A percentile compares a stretch with the other conserved stretches of the same genome.
These are phyloP conservation scores for Phalanger gymnotis DNA, from an alignment of 2,797 vertebrate species.

Conservation along the genomic window DNA sequence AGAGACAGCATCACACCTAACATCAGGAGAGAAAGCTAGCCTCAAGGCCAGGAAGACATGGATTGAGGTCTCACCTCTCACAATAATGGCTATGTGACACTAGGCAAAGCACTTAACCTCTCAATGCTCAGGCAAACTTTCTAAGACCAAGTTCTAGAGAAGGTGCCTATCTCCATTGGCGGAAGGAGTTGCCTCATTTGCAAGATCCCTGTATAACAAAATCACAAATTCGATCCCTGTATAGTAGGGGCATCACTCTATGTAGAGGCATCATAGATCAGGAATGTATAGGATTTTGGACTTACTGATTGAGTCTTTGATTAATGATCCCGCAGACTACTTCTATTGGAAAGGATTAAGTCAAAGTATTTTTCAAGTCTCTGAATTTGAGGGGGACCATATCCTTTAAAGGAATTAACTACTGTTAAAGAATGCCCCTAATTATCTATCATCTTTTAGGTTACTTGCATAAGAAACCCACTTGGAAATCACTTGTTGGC, in stretches of 20 bases:
- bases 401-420: slow-evolving; percentile 33
- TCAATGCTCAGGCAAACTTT: neutral
- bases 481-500: slow-evolving; percentile 40
- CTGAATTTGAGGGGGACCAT: slow-evolving; percentile 43
- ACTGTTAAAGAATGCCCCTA: slow-evolving; percentile 30
- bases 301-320: neutral
- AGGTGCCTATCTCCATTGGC: neutral
- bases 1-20: neutral
- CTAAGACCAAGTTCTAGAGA: neutral
- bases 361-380: slow-evolving; percentile 20
- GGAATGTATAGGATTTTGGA: neutral
- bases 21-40: neutral
- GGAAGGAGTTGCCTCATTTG: neutral
- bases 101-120: neutral
- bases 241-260: too few relatives aligned
- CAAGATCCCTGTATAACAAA: neutral
- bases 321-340: neutral
- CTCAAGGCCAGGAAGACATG: neutral
- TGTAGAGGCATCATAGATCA: neutral
- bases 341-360: slow-evolving; percentile 35
- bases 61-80: neutral
- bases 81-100: neutral
- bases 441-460: neutral
- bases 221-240: neutral
- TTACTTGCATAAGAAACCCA: slow-evolving; percentile 49